Base-by-base conservation (phyloP, 2,113 vertebrate species). In the Alaudala cheleensis region DNA sequence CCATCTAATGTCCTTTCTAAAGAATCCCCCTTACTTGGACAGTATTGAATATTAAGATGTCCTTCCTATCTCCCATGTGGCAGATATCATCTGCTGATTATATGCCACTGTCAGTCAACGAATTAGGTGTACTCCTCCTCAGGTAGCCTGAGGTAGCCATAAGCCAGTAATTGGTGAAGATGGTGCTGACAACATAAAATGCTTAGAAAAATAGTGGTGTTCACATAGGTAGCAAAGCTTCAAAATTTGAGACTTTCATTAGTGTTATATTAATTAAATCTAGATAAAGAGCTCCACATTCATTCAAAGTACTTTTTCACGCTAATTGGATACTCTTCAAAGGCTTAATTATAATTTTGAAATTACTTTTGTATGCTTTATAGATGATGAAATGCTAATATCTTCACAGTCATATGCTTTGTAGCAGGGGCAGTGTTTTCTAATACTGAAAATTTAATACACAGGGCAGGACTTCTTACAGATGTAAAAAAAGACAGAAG, bases 321-420 rank as follows among this genome's bases (percentile, higher is more conserved):
- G 66, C 42, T 97, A 97, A 97, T 93, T 96, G 93, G 78, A 70
- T 86, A 29, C 60, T 97, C 86, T 96, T 97, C 96, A 96, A 97
- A 97, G 86, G 37, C 92, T 77, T 96, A 94, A 96, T 97, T 97
- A 97, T 88, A 77, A 83, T 94, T 97, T 90, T 94, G 72, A 96
- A 96, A 95, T 96, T 92, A 80, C 71, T 93, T 94, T 91, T 82
- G 56, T 85, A 34, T 95, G 29, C 71, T 88, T 44, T 47, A 78
- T 87, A 94, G 89, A 94, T 80, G 96, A 73, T 73, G 88, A 93
- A 94, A 94, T 93, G 81, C 81, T 96, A 89, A 66, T 96, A 90
- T 90, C 80, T 93, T 95, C 51, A 71, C 66, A 96, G 18, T 4
- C 9, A 22, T 88, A 73, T 71, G 54, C 81, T 94, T 92, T 91